These are phyloP conservation scores for Parochlus steinenii DNA, from an alignment of 2,888 invertebrate genomes.

Conservation along the genomic window DNA sequence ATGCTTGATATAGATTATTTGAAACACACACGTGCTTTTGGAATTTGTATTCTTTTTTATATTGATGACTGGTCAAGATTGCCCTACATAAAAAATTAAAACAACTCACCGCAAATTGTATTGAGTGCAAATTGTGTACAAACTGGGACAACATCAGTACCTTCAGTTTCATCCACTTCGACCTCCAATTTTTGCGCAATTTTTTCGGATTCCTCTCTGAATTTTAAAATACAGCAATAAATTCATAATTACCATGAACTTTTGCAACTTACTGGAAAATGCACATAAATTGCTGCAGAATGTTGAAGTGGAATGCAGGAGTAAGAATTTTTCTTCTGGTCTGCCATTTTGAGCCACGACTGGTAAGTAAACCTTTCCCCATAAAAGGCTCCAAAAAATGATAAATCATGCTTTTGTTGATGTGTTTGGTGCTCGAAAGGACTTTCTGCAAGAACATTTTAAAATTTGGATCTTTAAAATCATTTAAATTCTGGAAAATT, in stretches of 20 bases:
- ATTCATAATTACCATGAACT: not conserved
- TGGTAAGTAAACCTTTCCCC: constrained; percentile 33
- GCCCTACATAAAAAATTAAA: too few relatives aligned
- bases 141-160: constrained; percentile 36
- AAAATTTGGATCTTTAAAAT: too few relatives aligned
- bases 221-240: constrained; percentile 16
- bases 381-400: constrained; percentile 33
- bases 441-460: too few relatives aligned
- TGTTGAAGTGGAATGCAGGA: constrained; percentile 46
- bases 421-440: constrained; percentile 24
- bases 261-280: constrained; percentile 18
- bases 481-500: too few relatives aligned
- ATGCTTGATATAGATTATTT: too few relatives aligned
- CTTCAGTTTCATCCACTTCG: constrained; percentile 10
- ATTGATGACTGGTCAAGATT: too few relatives aligned
- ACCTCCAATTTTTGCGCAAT: constrained; percentile 21
- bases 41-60: too few relatives aligned
- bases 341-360: constrained; percentile 38
- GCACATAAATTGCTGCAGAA: constrained; percentile 32
- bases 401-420: constrained; percentile 35
- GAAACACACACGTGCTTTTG: too few relatives aligned
- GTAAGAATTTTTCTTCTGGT: constrained; percentile 43
- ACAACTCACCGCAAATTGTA: constrained; percentile 40
- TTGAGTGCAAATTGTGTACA: constrained; percentile 44
- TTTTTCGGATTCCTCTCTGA: constrained; percentile 27